phyloP scores from a whole-genome alignment of 1,140 invertebrate genomes.

The Drosophila orena region DNA sequence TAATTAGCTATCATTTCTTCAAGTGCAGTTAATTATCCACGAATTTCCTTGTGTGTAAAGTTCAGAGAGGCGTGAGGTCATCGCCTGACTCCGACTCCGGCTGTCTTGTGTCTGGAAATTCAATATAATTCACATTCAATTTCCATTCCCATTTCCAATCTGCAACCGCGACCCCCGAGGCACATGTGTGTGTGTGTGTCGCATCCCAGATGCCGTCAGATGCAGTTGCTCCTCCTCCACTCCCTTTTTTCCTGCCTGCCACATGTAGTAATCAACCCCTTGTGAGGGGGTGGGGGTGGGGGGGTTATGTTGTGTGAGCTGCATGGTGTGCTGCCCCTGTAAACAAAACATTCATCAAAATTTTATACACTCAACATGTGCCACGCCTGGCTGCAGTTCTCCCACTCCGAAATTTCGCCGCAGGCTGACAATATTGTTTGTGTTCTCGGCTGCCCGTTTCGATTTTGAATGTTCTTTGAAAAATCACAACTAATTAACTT shows the following conservation, averaged over 20 bases:
- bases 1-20: neutral
- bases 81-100: neutral
- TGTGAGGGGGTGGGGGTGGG: conserved; percentile 15
- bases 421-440: conserved; percentile 59
- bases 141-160: conserved; percentile 70
- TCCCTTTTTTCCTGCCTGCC: neutral
- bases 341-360: conserved; percentile 83
- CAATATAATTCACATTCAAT: conserved; percentile 74
- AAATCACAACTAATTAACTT: conserved; percentile 84
- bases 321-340: conserved; percentile 34
- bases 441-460: conserved; percentile 53
- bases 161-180: conserved; percentile 45
- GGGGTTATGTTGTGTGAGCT: too few relatives aligned
- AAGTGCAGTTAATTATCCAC: neutral
- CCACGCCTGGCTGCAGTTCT: conserved; percentile 52
- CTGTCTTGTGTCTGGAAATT: conserved; percentile 39
- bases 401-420: conserved; percentile 17
- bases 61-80: conserved; percentile 53
- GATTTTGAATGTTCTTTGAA: conserved; percentile 81
- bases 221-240: conserved; percentile 13
- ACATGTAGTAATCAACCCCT: conserved; percentile 50
- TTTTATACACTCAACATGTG: conserved; percentile 82
- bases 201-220: conserved; percentile 61
- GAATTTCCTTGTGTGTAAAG: conserved; percentile 39
- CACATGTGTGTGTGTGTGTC: conserved; percentile 53